Evolutionary conservation across 2,113 vertebrate genomes (phyloP).

Genomic region (Gobius niger): DNA sequence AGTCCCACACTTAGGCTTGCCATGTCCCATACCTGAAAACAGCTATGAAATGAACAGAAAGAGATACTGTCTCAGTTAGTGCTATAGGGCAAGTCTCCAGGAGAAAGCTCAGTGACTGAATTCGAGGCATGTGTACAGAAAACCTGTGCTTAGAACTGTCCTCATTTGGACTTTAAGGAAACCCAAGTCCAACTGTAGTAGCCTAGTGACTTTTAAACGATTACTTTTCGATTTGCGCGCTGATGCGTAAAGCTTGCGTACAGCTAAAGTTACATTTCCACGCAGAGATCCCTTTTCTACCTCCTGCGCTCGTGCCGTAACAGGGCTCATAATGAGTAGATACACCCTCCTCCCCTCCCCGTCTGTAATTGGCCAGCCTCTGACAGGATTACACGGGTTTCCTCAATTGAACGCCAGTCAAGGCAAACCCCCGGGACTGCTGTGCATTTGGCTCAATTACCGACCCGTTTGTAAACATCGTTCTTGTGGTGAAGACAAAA

Average conservation of each 20-base stretch:
- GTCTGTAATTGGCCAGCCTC: constrained; percentile 60
- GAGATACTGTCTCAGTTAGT: too few relatives aligned
- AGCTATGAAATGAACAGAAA: too few relatives aligned
- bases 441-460: background rate
- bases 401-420: constrained; percentile 58
- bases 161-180: too few relatives aligned
- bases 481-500: background rate
- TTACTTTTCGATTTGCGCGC: background rate
- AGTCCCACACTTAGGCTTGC: too few relatives aligned
- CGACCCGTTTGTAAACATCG: background rate
- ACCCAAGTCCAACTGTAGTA: too few relatives aligned
- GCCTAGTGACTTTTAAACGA: too few relatives aligned
- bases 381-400: constrained; percentile 61
- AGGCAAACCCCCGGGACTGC: constrained; percentile 31
- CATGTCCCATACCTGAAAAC: too few relatives aligned
- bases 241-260: background rate
- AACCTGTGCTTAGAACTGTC: too few relatives aligned
- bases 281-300: background rate
- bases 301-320: constrained; percentile 1
- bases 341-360: constrained; percentile 13
- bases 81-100: too few relatives aligned
- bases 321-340: constrained; percentile 34
- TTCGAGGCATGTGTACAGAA: too few relatives aligned
- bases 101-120: too few relatives aligned
- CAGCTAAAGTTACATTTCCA: background rate